Percentiles rank a stretch among this genome's conserved stretches.
Conservation (phyloP, 2,113 vertebrate genomes). For the Pelusios castaneus region DNA sequence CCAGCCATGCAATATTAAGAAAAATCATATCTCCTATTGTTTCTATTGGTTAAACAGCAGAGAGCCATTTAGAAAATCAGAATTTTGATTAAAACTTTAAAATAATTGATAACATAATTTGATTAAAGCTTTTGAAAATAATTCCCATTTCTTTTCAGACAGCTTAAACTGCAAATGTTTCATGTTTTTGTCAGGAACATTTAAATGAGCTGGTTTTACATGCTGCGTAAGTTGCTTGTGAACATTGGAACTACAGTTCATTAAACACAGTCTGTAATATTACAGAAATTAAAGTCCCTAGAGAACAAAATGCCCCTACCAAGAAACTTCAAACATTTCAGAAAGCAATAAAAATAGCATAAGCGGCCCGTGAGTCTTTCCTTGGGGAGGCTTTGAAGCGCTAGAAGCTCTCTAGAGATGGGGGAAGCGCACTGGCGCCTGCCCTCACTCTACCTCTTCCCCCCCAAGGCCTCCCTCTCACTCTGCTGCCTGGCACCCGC, state of each 20-base stretch:
- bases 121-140: neutral
- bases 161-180: neutral
- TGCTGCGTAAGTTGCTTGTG: neutral
- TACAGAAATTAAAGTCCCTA: neutral
- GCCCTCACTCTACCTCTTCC: too few species aligned
- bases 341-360: neutral
- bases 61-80: neutral
- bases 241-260: neutral
- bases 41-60: neutral
- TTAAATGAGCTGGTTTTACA: neutral
- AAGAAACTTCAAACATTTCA: neutral
- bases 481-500: too few species aligned
- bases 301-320: neutral
- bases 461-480: too few species aligned
- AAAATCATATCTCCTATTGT: neutral
- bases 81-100: neutral
- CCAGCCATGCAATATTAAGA: neutral
- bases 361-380: too few species aligned
- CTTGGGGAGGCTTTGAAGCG: too few species aligned
- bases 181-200: neutral
- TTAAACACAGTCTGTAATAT: neutral
- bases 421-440: too few species aligned
- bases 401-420: too few species aligned
- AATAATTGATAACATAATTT: neutral
- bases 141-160: neutral